phyloP scores from a whole-genome alignment of 1,140 invertebrate genomes.

The Pogonomyrmex californicus region DNA sequence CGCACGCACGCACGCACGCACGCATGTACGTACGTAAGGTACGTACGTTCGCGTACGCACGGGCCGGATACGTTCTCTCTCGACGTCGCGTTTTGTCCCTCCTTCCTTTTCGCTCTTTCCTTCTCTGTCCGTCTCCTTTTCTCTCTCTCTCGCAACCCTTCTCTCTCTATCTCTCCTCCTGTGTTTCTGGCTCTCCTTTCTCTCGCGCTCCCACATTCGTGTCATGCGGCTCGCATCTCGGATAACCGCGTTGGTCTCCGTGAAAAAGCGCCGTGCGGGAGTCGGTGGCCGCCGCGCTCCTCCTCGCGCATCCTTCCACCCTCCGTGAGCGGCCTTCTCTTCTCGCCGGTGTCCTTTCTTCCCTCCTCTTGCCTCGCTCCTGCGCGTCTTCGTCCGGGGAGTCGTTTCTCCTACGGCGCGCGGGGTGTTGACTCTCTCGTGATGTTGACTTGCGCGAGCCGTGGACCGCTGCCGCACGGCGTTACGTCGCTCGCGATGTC shows the following conservation, averaged over 20 bases:
- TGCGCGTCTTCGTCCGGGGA: not conserved
- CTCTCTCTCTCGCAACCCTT: not conserved
- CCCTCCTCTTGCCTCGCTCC: not conserved
- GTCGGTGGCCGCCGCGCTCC: slow-evolving; percentile 50
- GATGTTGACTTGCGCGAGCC: not conserved
- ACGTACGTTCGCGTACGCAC: slow-evolving; percentile 36
- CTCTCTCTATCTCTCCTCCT: slow-evolving; percentile 12
- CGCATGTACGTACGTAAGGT: no score
- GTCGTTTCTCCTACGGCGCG: not conserved
- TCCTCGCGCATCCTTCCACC: slow-evolving; percentile 69
- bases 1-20: slow-evolving; percentile 45
- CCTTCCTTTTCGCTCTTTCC: no score
- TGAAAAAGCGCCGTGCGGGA: slow-evolving; percentile 70
- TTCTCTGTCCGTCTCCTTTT: no score
- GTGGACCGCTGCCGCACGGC: not conserved
- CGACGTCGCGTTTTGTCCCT: slow-evolving; percentile 32
- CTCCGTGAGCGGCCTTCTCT: not conserved
- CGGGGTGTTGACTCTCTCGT: slow-evolving; percentile 18
- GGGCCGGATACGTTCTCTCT: slow-evolving; percentile 30
- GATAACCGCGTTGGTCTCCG: slow-evolving; percentile 70
- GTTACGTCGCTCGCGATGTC: slow-evolving; percentile 35
- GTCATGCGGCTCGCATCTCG: slow-evolving; percentile 78
- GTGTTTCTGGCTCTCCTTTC: slow-evolving; percentile 73
- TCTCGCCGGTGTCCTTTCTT: not conserved
- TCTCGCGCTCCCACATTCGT: slow-evolving; percentile 81